Percentiles rank a stretch among this genome's conserved stretches.
Evolutionary conservation across 2,113 vertebrate genomes (phyloP).

Genomic region (Parus major): DNA sequence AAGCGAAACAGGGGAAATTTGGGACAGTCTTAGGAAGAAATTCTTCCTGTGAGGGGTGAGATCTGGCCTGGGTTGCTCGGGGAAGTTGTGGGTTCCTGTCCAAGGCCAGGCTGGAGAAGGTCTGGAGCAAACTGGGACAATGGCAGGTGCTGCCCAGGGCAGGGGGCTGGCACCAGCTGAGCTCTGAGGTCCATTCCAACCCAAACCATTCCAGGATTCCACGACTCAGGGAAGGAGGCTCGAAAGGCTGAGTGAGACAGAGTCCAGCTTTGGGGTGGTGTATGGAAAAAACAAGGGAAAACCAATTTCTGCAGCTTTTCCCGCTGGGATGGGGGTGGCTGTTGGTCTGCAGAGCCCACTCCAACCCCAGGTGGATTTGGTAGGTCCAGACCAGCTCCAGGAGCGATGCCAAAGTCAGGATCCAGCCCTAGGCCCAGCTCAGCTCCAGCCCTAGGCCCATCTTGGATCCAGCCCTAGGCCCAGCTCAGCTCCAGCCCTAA

Average conservation of each 20-base stretch:
- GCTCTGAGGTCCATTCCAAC: not conserved
- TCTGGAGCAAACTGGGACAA: not conserved
- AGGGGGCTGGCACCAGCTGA: not conserved
- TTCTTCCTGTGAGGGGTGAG: not conserved
- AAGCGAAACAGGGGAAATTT: not conserved
- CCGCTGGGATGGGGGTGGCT: not conserved
- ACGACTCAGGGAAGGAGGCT: not conserved
- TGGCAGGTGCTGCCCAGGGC: not conserved
- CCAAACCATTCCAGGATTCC: not conserved
- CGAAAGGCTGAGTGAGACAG: accelerated
- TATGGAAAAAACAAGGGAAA: not conserved
- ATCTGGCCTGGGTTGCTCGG: not conserved
- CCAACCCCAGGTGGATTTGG: accelerated
- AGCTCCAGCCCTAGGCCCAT: not conserved
- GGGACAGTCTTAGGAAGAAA: not conserved
- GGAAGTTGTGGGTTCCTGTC: not conserved
- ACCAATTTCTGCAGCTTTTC: not conserved
- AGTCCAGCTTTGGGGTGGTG: not conserved
- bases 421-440: not conserved
- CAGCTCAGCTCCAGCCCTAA: not conserved
- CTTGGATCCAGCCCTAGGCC: not conserved
- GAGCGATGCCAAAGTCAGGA: accelerated
- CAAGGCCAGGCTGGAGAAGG: not conserved
- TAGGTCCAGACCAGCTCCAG: accelerated
- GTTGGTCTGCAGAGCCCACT: not conserved